Evolutionary conservation across 2,797 vertebrate genomes (phyloP), one percentile per base, ranked within the genome.

Genomic region (Pelodytes ibericus): DNA sequence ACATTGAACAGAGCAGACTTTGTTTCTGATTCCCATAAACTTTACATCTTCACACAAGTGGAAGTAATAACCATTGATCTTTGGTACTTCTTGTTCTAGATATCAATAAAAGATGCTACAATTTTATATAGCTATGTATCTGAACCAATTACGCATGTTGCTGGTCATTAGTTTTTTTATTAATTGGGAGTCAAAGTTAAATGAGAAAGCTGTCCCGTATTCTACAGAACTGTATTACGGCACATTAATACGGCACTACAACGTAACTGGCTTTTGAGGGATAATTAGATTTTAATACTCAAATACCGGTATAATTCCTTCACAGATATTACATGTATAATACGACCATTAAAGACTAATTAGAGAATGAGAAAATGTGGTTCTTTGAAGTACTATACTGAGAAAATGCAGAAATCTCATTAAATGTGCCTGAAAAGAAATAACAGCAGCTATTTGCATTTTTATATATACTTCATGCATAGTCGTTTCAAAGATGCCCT

Each of bases 251-350:
- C 31, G 66, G 29, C 8, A 76, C 33, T 56, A 25, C 31, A 71
- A 63, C 10, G 6, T 62, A 76, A 41, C 73, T 30, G 31, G 16
- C 33, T 27, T 71, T 71, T 44, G 26, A 31, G 16, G 59, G 25
- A 64, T 71, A 77, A 71, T 77, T 64, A 63, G 49, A 57, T 58
- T 71, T 76, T 76, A 76, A 63, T 76, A 36, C 29, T 64, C 30
- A 44, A 22, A 33, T 22, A 47, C 60, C 20, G 29, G 44, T 76
- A 58, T 7, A 57, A 59, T 15, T 25, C 63, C 58, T 63, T 71
- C 29, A 26, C 58, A 51, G 64, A 75, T 75, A 69, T 75, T 57
- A 63, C 59, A 71, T 64, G 13, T 53, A 70, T 70, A 63, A 70
- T 56, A 76, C 62, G 58, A 53, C 44, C 31, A 70, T 76, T 63